Evolutionary conservation across 2,888 invertebrate genomes (phyloP), one percentile per base, ranked within the genome.

Genomic region (Drosophila lacicola): DNA sequence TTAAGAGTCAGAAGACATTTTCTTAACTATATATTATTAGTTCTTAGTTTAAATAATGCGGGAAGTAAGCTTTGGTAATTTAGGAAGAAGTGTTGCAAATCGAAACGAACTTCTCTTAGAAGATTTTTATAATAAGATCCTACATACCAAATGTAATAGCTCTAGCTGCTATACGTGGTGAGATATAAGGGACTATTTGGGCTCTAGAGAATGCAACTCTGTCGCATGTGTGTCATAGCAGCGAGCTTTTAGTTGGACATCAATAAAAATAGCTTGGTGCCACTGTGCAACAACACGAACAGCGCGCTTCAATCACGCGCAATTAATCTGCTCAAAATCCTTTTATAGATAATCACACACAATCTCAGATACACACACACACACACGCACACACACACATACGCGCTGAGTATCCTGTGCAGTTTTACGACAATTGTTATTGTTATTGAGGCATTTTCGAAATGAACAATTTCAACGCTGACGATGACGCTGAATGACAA

Each of bases 391-490:
- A 63, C 29, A 39, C 34, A 55, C 39, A 49, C n/a, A 37, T 2
- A 36, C 42, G 29, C 4, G 55, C 51, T 62, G 71, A 68, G 70
- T 86, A 86, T 83, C 83, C 83, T 89, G 82, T 80, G 86, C 80
- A 81, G 79, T 87, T 87, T 87, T 87, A 87, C 88, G 86, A 88
- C 89, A 87, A 87, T 89, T 87, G 86, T 87, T 87, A 87, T 87
- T 82, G 86, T 89, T 87, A 89, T 85, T 88, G 89, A 88, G 85
- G 86, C 89, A 89, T 89, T 88, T 89, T 78, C 88, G 88, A 89
- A 86, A 88, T 89, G 89, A 89, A 88, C 85, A 89, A 85, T 86
- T 86, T 84, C 72, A 82, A 73, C 89, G 82, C 70, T 79, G 76
- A 79, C 76, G 84, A 74, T 80, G 88, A 84, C 84, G 84, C 77